phyloP scores from a whole-genome alignment of 2,797 vertebrate genomes.

The Tamandua tetradactyla region DNA sequence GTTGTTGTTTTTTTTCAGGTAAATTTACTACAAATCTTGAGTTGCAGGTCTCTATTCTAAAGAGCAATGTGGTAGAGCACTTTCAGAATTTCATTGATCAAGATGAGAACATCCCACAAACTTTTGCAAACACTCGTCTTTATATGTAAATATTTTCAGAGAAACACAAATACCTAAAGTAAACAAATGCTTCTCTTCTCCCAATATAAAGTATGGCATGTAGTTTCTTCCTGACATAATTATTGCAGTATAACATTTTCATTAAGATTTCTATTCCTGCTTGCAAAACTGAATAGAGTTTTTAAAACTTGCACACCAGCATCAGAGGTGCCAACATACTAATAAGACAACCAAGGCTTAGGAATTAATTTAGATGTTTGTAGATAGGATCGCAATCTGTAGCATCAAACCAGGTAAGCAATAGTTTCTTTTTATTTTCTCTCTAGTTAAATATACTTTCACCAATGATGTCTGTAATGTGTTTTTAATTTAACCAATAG shows the following conservation, averaged over 20 bases:
- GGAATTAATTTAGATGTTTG: background rate
- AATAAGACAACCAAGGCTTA: background rate
- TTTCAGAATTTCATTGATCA: constrained; percentile 9
- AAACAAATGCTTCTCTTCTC: constrained; percentile 33
- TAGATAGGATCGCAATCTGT: background rate
- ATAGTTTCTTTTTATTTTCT: background rate
- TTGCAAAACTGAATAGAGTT: constrained; percentile 9
- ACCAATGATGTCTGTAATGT: background rate
- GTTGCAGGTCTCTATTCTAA: background rate
- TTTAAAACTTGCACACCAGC: constrained; percentile 1
- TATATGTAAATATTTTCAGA: background rate
- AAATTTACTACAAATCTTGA: background rate
- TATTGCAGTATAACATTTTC: constrained; percentile 32
- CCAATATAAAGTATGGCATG: constrained; percentile 7
- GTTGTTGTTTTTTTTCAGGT: constrained; percentile 21
- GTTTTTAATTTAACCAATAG: constrained; percentile 41
- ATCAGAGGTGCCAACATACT: background rate
- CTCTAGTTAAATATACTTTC: background rate
- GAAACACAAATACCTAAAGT: constrained; percentile 25
- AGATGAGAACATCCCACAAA: background rate
- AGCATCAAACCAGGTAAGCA: background rate
- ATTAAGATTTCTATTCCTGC: constrained; percentile 51
- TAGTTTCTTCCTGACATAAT: constrained; percentile 48
- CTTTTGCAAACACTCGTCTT: background rate
- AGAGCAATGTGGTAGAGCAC: background rate